Evolutionary conservation across 2,797 vertebrate species (phyloP).

Genomic region (Poecile montanus): DNA sequence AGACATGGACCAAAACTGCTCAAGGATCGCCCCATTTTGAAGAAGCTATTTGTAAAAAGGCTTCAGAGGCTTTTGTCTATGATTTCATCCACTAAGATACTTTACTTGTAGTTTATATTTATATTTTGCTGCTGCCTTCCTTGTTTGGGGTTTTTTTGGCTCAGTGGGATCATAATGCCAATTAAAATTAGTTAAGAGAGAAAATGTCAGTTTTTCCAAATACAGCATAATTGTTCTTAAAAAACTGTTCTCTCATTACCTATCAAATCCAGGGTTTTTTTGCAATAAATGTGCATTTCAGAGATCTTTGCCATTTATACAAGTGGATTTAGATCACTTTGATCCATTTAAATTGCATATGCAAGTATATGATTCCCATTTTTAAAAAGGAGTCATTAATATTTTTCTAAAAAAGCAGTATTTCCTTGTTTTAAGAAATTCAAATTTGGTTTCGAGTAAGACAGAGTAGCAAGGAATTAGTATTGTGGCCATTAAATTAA

Average conservation of each 20-base stretch:
- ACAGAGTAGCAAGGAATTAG: background rate
- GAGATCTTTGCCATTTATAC: background rate
- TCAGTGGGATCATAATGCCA: background rate
- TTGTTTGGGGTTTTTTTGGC: background rate
- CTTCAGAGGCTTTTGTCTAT: background rate
- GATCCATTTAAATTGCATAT: background rate
- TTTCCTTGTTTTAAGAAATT: background rate
- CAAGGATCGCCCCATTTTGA: background rate
- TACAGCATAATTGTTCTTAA: conserved; percentile 1
- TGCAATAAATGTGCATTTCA: background rate
- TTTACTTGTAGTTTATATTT: conserved; percentile 20
- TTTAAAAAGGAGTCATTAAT: background rate
- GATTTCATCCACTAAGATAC: background rate
- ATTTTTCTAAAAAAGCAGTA: background rate
- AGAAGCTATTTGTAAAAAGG: background rate
- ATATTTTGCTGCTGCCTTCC: background rate
- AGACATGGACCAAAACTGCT: background rate
- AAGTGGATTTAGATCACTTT: background rate
- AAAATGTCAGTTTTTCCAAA: conserved; percentile 46
- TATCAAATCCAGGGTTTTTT: background rate
- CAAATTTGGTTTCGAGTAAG: background rate
- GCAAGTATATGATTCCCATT: background rate
- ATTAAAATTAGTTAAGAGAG: conserved; percentile 53
- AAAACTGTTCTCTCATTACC: background rate
- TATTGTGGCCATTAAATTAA: background rate